Base-by-base conservation (phyloP, 2,113 vertebrate species). In the Marcusenius ussheri region DNA sequence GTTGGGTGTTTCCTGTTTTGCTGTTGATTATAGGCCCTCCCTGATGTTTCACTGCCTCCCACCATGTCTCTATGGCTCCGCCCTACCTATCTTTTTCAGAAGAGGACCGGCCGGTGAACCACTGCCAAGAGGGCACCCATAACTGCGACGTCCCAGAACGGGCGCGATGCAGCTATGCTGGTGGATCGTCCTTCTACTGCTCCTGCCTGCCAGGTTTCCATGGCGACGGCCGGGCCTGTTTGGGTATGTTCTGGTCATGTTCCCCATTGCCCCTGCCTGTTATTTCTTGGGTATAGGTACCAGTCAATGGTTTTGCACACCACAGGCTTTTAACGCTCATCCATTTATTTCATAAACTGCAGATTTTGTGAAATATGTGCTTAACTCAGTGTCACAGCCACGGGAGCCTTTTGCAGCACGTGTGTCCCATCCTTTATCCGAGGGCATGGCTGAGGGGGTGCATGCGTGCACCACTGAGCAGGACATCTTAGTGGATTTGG, bases 101-200 rank as follows among this genome's bases (percentile, higher is more conserved):
- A 93, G 93, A 95, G 42, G 91, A 95, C n/a, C 95, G 93, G 1
- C 93, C 92, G 0, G 58, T 96, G 42, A 95, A 99, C 91, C 95
- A 97, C 50, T 99, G 98, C 66, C 93, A 94, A 19, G 92, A 88
- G 0, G 97, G 96, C 49, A 97, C 96, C 2, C 97, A 98, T 31
- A 92, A 92, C 50, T 99, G 98, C 84, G 98, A 98, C 91, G 94
- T 96, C 84, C 94, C 96, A 1, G 96, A 98, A 93, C 97, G 97
- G 0, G 97, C 98, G 45, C 96, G 92, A 90, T 99, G 98, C 53
- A 92, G 96, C 91, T 97, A 98, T 92, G 94, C 91, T 0, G 97
- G 97, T 0, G 96, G 96, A 2, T 96, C 96, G 0, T 93, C 96
- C 91, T 98, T 96, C 87, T 56, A 96, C 93, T 99, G 98, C 91